Conservation (phyloP, 2,113 vertebrate species). For the Asarcornis scutulata region DNA sequence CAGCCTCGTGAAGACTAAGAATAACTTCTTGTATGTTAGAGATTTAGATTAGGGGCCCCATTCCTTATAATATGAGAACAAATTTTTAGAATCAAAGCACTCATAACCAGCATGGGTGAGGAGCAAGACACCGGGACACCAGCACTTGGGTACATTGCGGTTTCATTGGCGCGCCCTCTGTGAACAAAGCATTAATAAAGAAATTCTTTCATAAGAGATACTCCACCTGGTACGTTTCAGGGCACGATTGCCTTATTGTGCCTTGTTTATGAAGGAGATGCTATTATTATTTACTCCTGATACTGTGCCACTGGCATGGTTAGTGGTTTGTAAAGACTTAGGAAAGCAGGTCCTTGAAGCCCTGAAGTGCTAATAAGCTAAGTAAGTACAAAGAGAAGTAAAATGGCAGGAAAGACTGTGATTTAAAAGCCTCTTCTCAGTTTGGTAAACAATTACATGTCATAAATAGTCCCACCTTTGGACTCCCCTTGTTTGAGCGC, state of each 20-base stretch:
- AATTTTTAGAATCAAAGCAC: background rate
- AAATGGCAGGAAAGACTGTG: background rate
- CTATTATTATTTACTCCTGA: slow-evolving; percentile 41
- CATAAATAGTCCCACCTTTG: background rate
- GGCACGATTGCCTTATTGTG: background rate
- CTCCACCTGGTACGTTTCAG: slow-evolving; percentile 30
- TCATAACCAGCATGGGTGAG: background rate
- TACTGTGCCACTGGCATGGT: background rate
- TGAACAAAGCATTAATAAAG: slow-evolving; percentile 56
- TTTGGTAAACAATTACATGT: background rate
- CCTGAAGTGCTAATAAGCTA: background rate
- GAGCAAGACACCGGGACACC: background rate
- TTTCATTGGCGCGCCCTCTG: background rate
- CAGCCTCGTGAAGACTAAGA: background rate
- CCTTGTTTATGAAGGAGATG: slow-evolving; percentile 30
- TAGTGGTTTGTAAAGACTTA: slow-evolving; percentile 31
- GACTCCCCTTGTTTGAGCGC: background rate
- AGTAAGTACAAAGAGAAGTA: background rate
- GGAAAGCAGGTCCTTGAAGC: background rate
- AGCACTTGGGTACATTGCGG: background rate
- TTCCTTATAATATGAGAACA: background rate
- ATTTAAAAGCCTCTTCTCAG: background rate
- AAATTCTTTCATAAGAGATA: slow-evolving; percentile 56
- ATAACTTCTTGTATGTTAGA: background rate
- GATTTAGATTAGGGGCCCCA: background rate